These are phyloP conservation scores for Lissonota sp. DNA, from an alignment of 2,888 invertebrate species.

Conservation along the genomic window DNA sequence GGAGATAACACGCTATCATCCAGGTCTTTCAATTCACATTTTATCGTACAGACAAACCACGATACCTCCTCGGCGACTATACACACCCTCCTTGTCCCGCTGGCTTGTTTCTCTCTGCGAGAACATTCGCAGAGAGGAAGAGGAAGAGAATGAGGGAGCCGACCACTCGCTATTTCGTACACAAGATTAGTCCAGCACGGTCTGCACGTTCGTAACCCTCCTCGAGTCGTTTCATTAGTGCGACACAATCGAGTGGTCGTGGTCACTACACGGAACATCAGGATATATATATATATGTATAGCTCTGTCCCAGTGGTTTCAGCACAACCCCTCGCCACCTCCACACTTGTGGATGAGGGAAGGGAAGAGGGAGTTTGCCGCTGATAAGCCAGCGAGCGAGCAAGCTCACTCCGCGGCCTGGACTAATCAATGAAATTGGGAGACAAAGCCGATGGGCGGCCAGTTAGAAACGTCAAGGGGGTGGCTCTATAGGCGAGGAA, in stretches of 20 bases:
- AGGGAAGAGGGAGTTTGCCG: conserved; percentile 59
- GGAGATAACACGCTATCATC: conserved; percentile 62
- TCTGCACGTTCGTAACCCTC: conserved; percentile 62
- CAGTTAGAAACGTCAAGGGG: conserved; percentile 57
- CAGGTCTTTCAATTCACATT: conserved; percentile 63
- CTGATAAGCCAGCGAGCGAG: conserved; percentile 74
- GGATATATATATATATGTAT: conserved; percentile 15
- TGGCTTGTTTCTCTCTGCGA: conserved; percentile 27
- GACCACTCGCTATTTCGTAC: conserved; percentile 71
- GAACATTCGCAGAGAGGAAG: conserved; percentile 21
- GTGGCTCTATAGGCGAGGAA: conserved; percentile 69
- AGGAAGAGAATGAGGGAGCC: conserved; percentile 31
- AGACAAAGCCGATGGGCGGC: conserved; percentile 77
- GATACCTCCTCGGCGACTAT: conserved; percentile 35
- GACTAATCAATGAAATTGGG: conserved; percentile 83
- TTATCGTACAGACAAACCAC: conserved; percentile 50
- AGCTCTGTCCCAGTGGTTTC: conserved; percentile 11
- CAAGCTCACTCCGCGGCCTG: conserved; percentile 62
- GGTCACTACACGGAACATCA: conserved; percentile 58
- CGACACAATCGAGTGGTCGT: conserved; percentile 77
- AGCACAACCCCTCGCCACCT: conserved; percentile 48
- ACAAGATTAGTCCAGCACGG: conserved; percentile 76
- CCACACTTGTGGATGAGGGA: conserved; percentile 54
- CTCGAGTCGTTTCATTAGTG: conserved; percentile 82
- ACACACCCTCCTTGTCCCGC: conserved; percentile 33